Conservation (phyloP, 37 sponge, comb jelly and placozoan genomes). For the Aphrocallistes beatrix region DNA sequence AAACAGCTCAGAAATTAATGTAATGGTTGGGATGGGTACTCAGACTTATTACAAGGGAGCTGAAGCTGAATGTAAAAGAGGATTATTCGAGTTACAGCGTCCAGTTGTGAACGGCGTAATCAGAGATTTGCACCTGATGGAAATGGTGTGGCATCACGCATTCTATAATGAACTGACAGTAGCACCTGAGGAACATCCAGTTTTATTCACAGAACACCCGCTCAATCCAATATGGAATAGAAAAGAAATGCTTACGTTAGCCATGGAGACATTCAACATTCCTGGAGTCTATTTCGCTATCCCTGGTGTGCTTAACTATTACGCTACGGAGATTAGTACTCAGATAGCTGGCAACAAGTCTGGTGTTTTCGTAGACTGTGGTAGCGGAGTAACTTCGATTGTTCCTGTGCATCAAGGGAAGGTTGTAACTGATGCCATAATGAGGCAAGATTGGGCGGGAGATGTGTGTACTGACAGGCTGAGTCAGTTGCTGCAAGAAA, state of each 20-base stretch:
- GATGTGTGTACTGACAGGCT: not conserved
- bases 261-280: conserved; percentile 5
- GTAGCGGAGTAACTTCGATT: not conserved
- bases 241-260: not conserved
- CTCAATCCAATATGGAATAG: not conserved
- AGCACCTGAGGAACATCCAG: not conserved
- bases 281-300: not conserved
- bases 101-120: conserved; percentile 6
- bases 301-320: conserved; percentile 9
- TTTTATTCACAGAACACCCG: not conserved
- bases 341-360: not conserved
- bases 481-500: not conserved
- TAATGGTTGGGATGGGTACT: not conserved
- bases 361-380: conserved; percentile 4
- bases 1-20: not conserved
- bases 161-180: not conserved
- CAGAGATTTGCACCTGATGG: not conserved
- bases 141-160: not conserved
- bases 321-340: not conserved
- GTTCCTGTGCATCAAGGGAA: not conserved
- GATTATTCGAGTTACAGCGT: not conserved
- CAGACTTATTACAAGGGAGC: not conserved
- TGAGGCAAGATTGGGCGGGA: not conserved
- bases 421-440: not conserved
- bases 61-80: not conserved